These are phyloP conservation scores for Cerceris ruficornis DNA, from an alignment of 2,888 invertebrate species.

Conservation along the genomic window DNA sequence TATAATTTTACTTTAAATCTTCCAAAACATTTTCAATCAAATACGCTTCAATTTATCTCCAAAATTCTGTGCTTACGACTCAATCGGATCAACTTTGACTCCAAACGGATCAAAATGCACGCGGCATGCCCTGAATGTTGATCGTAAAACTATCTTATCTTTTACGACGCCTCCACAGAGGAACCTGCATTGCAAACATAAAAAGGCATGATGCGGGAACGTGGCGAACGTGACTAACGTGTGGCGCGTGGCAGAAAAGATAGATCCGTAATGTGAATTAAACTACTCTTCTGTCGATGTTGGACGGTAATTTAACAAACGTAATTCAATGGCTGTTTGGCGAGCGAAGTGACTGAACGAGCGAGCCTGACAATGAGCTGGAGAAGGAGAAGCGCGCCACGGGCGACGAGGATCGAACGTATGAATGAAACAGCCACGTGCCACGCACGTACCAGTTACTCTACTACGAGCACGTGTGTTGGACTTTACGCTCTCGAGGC, in stretches of 20 bases:
- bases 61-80: no score
- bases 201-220: background rate
- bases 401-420: slow-evolving; percentile 43
- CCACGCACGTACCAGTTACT: slow-evolving; percentile 53
- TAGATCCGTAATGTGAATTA: slow-evolving; percentile 25
- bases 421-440: slow-evolving; percentile 70
- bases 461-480: slow-evolving; percentile 52
- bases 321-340: slow-evolving; percentile 57
- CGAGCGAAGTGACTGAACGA: slow-evolving; percentile 59
- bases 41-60: no score
- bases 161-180: slow-evolving; percentile 25
- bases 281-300: slow-evolving; percentile 19
- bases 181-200: slow-evolving; percentile 2
- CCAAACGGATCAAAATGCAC: background rate
- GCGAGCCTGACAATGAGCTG: background rate
- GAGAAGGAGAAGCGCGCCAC: slow-evolving; percentile 20
- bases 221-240: slow-evolving; percentile 23
- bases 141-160: slow-evolving; percentile 38
- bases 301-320: slow-evolving; percentile 31
- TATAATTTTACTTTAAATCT: no score
- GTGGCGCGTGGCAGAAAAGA: slow-evolving; percentile 12
- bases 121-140: background rate
- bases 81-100: background rate
- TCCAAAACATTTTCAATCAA: no score
- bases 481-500: background rate